phyloP scores from a whole-genome alignment of 2,797 vertebrate species.

The Sylvilagus floridanus region DNA sequence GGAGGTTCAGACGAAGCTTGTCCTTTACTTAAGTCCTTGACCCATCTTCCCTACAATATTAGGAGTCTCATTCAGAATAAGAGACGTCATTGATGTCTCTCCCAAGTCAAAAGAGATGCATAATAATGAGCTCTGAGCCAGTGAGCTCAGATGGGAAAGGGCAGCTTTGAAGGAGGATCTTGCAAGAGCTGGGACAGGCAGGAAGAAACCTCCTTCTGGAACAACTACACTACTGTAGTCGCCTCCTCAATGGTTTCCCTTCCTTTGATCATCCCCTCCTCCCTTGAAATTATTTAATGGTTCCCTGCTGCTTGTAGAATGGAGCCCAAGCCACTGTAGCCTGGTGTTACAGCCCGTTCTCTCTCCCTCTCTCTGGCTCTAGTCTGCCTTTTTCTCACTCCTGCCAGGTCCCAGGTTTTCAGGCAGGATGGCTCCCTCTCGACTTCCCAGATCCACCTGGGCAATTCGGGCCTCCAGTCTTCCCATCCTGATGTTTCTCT shows the following conservation, averaged over 20 bases:
- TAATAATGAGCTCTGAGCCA: conserved; percentile 53
- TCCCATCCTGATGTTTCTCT: not conserved
- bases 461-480: conserved; percentile 28
- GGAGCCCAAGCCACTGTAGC: conserved; percentile 42
- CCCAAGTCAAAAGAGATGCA: conserved; percentile 55
- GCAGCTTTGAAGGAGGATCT: conserved; percentile 64
- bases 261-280: conserved; percentile 57
- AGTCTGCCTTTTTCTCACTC: conserved; percentile 4
- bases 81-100: conserved; percentile 64
- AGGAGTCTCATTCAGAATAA: conserved; percentile 65
- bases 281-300: conserved; percentile 61
- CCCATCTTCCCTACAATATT: conserved; percentile 39
- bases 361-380: conserved; percentile 27
- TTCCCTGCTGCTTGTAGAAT: conserved; percentile 48
- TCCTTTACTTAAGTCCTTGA: conserved; percentile 24
- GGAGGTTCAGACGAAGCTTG: conserved; percentile 34
- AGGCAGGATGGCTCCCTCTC: conserved; percentile 11
- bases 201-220: conserved; percentile 55
- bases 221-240: conserved; percentile 55
- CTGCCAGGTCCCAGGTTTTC: conserved; percentile 46
- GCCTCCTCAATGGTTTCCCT: conserved; percentile 34
- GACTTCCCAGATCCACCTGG: not conserved
- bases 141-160: conserved; percentile 59
- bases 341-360: conserved; percentile 8
- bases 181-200: conserved; percentile 36